phyloP scores from a whole-genome alignment of 2,888 invertebrate species.

The Cryptus armator region DNA sequence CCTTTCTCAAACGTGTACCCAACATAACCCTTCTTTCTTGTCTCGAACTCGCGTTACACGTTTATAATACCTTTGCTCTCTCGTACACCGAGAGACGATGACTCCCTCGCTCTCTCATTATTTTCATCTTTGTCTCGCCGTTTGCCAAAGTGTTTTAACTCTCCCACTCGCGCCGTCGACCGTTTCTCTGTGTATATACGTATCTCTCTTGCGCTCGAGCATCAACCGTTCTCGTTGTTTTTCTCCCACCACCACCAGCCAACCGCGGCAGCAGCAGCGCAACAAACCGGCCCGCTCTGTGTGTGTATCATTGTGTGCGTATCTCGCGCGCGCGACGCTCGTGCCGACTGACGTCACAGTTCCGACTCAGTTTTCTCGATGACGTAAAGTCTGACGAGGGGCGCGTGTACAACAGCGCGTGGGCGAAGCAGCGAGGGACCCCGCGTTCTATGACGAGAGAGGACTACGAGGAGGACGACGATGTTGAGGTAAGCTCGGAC shows the following conservation, averaged over 20 bases:
- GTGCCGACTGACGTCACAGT: constrained; percentile 65
- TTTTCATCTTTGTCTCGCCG: constrained; percentile 17
- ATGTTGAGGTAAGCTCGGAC: constrained; percentile 8
- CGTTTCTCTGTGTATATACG: constrained; percentile 19
- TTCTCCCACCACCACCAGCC: constrained; percentile 30
- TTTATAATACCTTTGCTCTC: not conserved
- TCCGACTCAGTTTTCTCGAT: constrained; percentile 65
- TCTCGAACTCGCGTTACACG: constrained; percentile 23
- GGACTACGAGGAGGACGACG: constrained; percentile 8
- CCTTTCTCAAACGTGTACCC: constrained; percentile 23
- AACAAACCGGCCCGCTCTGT: constrained; percentile 27
- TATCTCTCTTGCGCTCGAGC: constrained; percentile 24
- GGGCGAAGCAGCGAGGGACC: constrained; percentile 9
- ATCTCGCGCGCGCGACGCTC: constrained; percentile 44
- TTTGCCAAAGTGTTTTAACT: constrained; percentile 23
- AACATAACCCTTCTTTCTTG: constrained; percentile 35
- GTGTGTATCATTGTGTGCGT: constrained; percentile 6
- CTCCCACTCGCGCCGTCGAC: constrained; percentile 13
- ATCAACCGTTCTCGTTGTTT: constrained; percentile 20
- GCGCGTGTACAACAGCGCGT: constrained; percentile 36
- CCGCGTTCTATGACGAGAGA: constrained; percentile 19
- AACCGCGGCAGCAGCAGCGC: constrained; percentile 21
- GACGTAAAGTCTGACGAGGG: constrained; percentile 62
- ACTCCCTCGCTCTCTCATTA: constrained; percentile 1
- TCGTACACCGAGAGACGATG: not conserved